Evolutionary conservation across 2,113 vertebrate species (phyloP), one percentile per base, ranked within the genome.

Genomic region (Symphodus melops): DNA sequence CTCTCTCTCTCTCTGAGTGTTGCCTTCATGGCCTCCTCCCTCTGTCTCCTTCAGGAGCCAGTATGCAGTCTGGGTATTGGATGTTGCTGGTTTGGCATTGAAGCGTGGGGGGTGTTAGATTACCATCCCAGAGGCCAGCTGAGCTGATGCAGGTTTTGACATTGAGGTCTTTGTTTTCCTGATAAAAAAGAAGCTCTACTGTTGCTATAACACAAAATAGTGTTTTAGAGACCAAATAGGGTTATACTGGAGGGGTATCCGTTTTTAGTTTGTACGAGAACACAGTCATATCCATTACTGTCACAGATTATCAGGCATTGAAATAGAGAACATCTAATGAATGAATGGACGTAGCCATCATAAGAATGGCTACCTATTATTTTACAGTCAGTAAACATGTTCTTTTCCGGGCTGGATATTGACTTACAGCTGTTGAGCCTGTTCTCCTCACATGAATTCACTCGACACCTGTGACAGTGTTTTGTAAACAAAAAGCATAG

Each of bases 61-160:
- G 1, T 25, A 20, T 82, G 56, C 25, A 46, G 9, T 14, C 46
- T 2, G 42, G 64, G 69, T 83, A 81, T 90, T 85, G 72, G 70
- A 83, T 92, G 74, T 77, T 79, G 59, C 72, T 71, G 69, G 60
- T 79, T 68, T 63, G 44, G 67, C 86, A 76, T 71, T 67, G 53
- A 60, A 70, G 72, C 37, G 13, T 5, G 44, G 63, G 44, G 63
- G 87, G 92, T 91, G 75, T 93, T 83, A 0, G 61, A 73, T 94
- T 92, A 86, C 92, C 81, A 20, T 60, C 66, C 81, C 75, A 36
- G 77, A 76, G 78, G 53, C 61, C 53, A 79, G 77, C 81, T 53
- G 48, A 78, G 79, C 81, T 87, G 84, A 91, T 79, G 67, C 41
- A 63, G 68, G 68, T 63, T 77, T 77, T 77, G 84, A 86, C 79